Base-by-base conservation (phyloP, 2,113 vertebrate species). In the Chelonoidis abingdonii region DNA sequence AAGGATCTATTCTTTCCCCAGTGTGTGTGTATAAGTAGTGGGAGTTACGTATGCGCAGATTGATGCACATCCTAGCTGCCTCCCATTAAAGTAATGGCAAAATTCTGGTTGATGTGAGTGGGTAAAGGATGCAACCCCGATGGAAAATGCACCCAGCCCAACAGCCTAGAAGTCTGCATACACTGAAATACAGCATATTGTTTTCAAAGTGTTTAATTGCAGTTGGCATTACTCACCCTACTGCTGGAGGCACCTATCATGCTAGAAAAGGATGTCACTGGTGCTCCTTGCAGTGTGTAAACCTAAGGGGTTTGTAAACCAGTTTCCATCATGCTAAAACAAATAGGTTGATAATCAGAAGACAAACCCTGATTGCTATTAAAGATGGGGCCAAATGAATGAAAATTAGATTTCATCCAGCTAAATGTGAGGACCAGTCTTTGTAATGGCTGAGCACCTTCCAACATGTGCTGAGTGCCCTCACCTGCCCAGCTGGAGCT, bases 151-250 rank as follows among this genome's bases (percentile, higher is more conserved):
- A 84, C 47, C 57, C 93, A 10, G 14, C 88, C 94, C 94, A 50
- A 89, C 92, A 94, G 80, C 84, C 95, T 54, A 79, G 49, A 27
- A 59, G 86, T 92, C 89, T 91, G 21, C 79, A 91, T 83, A 92
- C 94, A 85, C 59, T 62, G 25, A 93, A 76, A 85, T 24, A 57
- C 35, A 81, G 82, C 29, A 47, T 53, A 79, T 4, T 94, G 19
- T 78, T 92, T 91, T 88, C 83, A 53, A 90, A 87, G n/a, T 75
- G 38, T 92, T 94, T 97, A 94, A 93, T 95, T 97, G 80, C n/a
- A 91, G 29, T 4, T 94, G 75, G 75, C 75, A 52, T 83, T 94
- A 81, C 10, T 85, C 47, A 83, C 5, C 59, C 13, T 87, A n/a
- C 5, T 75, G 50, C 82, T 93, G 50, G 31, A 79, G n/a, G 80